Evolutionary conservation across 2,888 invertebrate species (phyloP).

Genomic region (Cyaniris semiargus): DNA sequence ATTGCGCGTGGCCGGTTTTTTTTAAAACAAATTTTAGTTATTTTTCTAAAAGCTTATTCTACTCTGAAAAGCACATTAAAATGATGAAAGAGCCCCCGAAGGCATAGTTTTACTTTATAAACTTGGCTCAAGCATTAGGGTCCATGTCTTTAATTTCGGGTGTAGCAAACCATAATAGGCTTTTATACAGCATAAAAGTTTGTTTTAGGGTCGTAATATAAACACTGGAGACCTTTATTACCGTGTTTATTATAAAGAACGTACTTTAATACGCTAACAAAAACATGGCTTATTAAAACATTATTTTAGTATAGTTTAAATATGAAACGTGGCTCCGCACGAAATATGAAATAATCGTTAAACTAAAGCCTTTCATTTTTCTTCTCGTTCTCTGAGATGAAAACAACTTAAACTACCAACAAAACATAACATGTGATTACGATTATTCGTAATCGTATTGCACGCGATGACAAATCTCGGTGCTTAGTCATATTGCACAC

Average conservation of each 20-base stretch:
- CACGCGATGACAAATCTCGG: too few species aligned
- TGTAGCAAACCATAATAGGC: constrained; percentile 4
- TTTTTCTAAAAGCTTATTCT: not conserved
- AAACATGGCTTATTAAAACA: not conserved
- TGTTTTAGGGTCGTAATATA: constrained; percentile 4
- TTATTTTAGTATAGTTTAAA: not conserved
- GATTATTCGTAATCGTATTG: too few species aligned
- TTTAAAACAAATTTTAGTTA: not conserved
- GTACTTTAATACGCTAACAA: not conserved
- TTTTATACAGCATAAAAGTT: constrained; percentile 8
- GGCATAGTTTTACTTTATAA: not conserved
- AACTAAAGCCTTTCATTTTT: not conserved
- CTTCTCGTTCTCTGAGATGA: not conserved
- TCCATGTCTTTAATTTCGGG: constrained; percentile 6
- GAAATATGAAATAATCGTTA: not conserved
- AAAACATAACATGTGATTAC: too few species aligned
- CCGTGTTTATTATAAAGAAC: not conserved
- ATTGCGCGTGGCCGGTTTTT: too few species aligned
- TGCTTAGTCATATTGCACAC: too few species aligned
- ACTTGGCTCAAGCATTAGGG: not conserved
- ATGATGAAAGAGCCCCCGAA: not conserved
- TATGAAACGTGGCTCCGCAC: not conserved
- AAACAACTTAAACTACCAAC: too few species aligned
- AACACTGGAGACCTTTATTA: constrained; percentile 13
- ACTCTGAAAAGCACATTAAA: not conserved